Base-by-base conservation (phyloP, 2,113 vertebrate genomes). In the Gymnogyps californianus region DNA sequence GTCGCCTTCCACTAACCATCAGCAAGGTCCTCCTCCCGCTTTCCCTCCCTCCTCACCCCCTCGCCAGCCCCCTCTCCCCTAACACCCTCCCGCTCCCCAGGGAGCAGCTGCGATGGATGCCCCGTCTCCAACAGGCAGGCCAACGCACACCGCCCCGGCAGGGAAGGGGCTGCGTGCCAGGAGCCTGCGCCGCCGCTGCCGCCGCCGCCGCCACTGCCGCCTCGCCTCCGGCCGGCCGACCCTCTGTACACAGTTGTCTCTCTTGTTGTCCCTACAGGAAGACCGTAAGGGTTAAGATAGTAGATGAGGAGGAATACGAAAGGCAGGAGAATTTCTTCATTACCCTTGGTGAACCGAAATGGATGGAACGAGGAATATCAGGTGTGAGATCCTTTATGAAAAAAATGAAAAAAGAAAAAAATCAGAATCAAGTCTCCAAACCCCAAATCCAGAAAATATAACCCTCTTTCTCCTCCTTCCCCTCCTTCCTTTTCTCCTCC, bases 261-360 rank as follows among this genome's bases (percentile, higher is more conserved):
- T 98, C 96, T 98, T 98, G 97, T 98, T 98, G 98, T 98, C 98
- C 97, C 98, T 98, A 98, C 99, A 99, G 99, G 99, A 99, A 99
- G 99, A 98, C 99, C 97, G 80, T 99, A 98, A 99, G 99, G 98
- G 99, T 99, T 98, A 99, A 99, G 98, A 98, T 99, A 98, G 98
- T 99, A 98, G 99, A 99, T 98, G 99, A 99, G 98, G 99, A 99
- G 98, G 99, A 99, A 98, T 99, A 99, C 98, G 99, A 99, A 99
- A 99, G 99, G 98, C 99, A 99, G 99, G 99, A 99, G 98, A 99
- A 99, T 99, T 99, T 99, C 99, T 99, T 99, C 99, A 98, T 99
- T 99, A 99, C 98, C 98, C 99, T 99, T 98, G 99, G 99, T 97
- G 99, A 99, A 98, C 99, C 99, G 98, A 98, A 98, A 97, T 98